Base-by-base conservation (phyloP, 2,888 invertebrate genomes). In the Drosophila algonquin region DNA sequence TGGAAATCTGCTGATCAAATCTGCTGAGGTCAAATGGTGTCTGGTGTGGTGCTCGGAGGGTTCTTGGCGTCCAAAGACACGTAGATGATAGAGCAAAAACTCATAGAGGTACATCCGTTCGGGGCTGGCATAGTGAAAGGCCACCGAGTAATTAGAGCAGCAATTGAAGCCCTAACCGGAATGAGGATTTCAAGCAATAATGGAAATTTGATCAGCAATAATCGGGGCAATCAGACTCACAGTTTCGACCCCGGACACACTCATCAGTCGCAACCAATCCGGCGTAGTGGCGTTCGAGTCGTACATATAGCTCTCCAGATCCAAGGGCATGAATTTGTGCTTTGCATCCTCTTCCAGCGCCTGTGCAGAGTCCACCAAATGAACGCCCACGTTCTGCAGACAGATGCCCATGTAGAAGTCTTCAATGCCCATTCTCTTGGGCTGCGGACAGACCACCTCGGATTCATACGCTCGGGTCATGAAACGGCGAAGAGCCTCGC, bases 71-170 rank as follows among this genome's bases (percentile, higher is more conserved):
- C 96, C 95, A 89, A 95, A 96, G 0, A 95, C 97, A 64, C 97
- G 94, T 67, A 99, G 93, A 89, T 98, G 97, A 92, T 99, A 99
- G 80, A 99, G 95, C 60, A 99, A 93, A 92, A 98, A 99, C 90
- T 99, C 98, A 67, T 98, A 92, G 2, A 98, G 96, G 91, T 98
- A 98, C 98, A 99, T 98, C 92, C 96, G 95, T 87, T 97, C 95
- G 0, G 98, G 97, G 7, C 94, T 93, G 0, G 98, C 96, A 92
- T 99, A 98, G 93, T 99, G 99, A 93, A 99, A 98, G 0, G 98
- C 97, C 10, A 99, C 94, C 0, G 99, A 98, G 91, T 97, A 97
- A 90, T 99, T 98, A 0, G 97, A 97, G 90, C 98, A 98, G 90
- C 98, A 98, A 81, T 96, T 95, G 76, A 97, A 93, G 9, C 98